Percentiles rank a stretch among this genome's conserved stretches.
Conservation (phyloP, 2,797 vertebrate species). For the Gallirallus australis region DNA sequence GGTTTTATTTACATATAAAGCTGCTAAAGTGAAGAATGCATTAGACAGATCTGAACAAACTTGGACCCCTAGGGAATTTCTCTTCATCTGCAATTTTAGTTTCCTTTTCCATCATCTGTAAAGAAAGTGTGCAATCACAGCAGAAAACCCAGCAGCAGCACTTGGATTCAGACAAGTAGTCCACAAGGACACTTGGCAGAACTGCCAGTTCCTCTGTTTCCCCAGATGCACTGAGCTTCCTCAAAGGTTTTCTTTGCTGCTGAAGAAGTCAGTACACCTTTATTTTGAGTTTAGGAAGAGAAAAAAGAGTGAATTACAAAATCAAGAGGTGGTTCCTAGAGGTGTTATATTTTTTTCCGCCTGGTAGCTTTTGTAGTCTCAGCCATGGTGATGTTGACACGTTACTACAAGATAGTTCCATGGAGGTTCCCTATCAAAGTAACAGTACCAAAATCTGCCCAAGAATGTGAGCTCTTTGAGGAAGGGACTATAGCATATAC, state of each 20-base stretch:
- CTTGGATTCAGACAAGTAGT: neutral
- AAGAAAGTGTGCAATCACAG: neutral
- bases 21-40: neutral
- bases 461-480: neutral
- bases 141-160: neutral
- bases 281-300: neutral
- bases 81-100: neutral
- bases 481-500: neutral
- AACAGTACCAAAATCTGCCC: neutral
- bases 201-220: neutral
- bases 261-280: neutral
- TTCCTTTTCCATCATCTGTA: neutral
- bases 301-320: neutral
- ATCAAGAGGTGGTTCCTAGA: neutral
- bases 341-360: neutral
- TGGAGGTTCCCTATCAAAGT: neutral
- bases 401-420: neutral
- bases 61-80: neutral
- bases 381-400: rapidly evolving
- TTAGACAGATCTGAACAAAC: neutral
- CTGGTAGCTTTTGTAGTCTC: neutral
- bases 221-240: neutral
- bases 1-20: constrained; percentile 21
- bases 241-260: neutral
- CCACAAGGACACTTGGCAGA: neutral